Conservation (phyloP, 1,140 invertebrate species). For the Drosophila kohkoa region DNA sequence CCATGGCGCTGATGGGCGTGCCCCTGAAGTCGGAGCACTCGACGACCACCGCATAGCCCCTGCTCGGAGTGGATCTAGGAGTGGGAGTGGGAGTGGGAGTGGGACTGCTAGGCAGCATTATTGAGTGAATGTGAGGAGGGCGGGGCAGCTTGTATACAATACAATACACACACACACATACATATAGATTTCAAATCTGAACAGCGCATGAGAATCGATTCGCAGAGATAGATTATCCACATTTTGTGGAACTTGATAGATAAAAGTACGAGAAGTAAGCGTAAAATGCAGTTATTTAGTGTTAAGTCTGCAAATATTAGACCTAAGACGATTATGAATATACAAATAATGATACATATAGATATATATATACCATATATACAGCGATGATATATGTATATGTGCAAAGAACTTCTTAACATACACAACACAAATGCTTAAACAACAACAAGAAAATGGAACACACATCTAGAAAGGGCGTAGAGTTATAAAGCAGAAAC, state of each 20-base stretch:
- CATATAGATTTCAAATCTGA: slow-evolving; percentile 23
- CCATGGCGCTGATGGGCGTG: slow-evolving; percentile 76
- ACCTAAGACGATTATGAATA: slow-evolving; percentile 57
- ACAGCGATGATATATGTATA: slow-evolving; percentile 3
- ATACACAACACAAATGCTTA: slow-evolving; percentile 37
- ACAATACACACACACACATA: slow-evolving; percentile 21
- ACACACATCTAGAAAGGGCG: slow-evolving; percentile 28
- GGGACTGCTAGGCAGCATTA: slow-evolving; percentile 49
- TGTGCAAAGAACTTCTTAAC: slow-evolving; percentile 40
- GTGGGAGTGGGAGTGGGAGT: too few species aligned
- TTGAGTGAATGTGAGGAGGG: slow-evolving; percentile 34
- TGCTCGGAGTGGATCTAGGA: slow-evolving; percentile 8
- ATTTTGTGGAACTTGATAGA: slow-evolving; percentile 24
- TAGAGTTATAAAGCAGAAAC: slow-evolving; percentile 3
- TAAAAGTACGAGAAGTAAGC: slow-evolving; percentile 44
- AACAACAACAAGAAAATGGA: slow-evolving; percentile 27
- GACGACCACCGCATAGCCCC: slow-evolving; percentile 77
- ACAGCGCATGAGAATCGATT: slow-evolving; percentile 8
- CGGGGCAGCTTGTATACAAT: slow-evolving; percentile 32
- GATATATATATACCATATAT: slow-evolving; percentile 27
- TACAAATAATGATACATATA: slow-evolving; percentile 53
- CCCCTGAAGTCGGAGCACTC: slow-evolving; percentile 74
- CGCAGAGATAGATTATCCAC: neutral
- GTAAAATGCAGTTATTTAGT: slow-evolving; percentile 83
- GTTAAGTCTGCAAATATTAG: slow-evolving; percentile 82